Base-by-base conservation (phyloP, 2,797 vertebrate species). In the Poecilia wingei region DNA sequence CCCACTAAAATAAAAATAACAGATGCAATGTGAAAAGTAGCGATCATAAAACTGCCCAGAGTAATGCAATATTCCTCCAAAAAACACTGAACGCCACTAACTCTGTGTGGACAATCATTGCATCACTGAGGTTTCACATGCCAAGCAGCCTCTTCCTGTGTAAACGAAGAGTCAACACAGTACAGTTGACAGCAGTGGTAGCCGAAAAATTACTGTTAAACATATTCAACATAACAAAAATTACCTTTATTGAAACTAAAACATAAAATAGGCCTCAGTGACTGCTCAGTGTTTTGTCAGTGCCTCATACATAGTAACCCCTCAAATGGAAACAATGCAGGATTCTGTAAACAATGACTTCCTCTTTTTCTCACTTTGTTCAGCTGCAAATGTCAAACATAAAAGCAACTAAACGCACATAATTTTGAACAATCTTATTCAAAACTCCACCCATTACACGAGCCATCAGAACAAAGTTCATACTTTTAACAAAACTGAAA, bases 331-430 rank as follows among this genome's bases (percentile, higher is more conserved):
- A 91, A 92, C 88, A 86, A 88, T 81, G 80, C 61, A 72, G 69
- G 36, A 84, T 69, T 22, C 64, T 77, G 80, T 88, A 90, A 92
- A 94, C 91, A 93, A 7, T 78, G 73, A 93, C 94, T 95, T 96
- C 94, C 94, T 93, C 91, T 92, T 87, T 53, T 61, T 82, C 74
- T 82, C 33, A 83, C 74, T 86, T 81, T 84, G 79, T 84, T 86
- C 76, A 84, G 78, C 85, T 91, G 71, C 72, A 70, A 72, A 25
- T 72, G 68, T 69, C 80, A 86, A 86, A 84, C 47, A 82, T 75
- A 59, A 85, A 81, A 13, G 49, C 75, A 71, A n/a, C 64, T 14
- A 31, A 41, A 16, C 31, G 72, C 51, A 72, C 43, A 72, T 64
- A 2, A 74, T 43, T 25, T 20, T 10, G 39, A 4, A 78, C 41